A percentile compares a stretch with the other conserved stretches of the same genome.
Conservation (phyloP, 2,888 invertebrate species). For the Diaphora mendica region DNA sequence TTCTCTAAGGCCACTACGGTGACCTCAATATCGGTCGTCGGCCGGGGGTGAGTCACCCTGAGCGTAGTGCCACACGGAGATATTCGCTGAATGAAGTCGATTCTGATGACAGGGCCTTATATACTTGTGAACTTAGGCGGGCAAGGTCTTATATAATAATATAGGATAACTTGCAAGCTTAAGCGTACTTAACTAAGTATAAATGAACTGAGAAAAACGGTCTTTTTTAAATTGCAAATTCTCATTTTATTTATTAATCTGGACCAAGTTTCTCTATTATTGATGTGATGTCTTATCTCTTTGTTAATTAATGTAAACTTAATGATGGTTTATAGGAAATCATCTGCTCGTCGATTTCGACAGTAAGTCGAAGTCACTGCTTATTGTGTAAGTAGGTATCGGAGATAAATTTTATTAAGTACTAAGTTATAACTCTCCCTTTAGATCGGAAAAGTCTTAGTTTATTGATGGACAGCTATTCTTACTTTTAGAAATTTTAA, state of each 20-base stretch:
- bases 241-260: background rate
- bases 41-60: constrained; percentile 54
- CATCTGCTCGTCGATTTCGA: too few species aligned
- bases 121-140: background rate
- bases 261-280: too few species aligned
- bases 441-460: too few species aligned
- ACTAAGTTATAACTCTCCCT: too few species aligned
- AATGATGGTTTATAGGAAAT: too few species aligned
- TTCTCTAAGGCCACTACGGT: constrained; percentile 49
- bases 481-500: too few species aligned
- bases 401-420: too few species aligned
- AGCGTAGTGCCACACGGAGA: constrained; percentile 31
- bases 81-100: constrained; percentile 43
- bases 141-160: background rate
- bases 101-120: constrained; percentile 11
- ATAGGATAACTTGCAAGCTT: background rate
- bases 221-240: background rate
- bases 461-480: too few species aligned
- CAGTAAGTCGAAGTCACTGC: too few species aligned
- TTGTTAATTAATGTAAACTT: too few species aligned
- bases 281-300: too few species aligned
- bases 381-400: too few species aligned
- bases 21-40: constrained; percentile 52
- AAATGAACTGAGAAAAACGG: background rate
- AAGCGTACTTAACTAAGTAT: background rate